Evolutionary conservation across 2,888 invertebrate species (phyloP), one percentile per base, ranked within the genome.

Genomic region (Candidula unifasciata): DNA sequence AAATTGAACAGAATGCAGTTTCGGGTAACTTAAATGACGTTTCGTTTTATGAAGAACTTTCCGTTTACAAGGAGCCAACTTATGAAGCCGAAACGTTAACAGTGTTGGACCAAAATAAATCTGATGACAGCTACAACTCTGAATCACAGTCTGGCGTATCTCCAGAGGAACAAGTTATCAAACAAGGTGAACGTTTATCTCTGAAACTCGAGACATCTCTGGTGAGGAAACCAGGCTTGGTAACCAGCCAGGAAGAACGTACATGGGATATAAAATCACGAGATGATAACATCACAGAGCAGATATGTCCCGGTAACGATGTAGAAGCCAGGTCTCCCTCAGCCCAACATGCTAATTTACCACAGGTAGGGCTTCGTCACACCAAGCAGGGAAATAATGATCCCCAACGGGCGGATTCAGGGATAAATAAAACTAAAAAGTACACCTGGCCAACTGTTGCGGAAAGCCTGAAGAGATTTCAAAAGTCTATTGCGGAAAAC

Each of bases 371-470:
- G 21, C 27, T 18, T 64, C 30, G 0, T 16, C 64, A 35, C n/a
- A n/a, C 24, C 2, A 30, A 54, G 37, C 52, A 27, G 27, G n/a
- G 33, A 6, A 27, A 30, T 10, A 33, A 37, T 27, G 64, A 35
- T 0, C 57, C 30, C 3, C 27, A 44, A 21, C 33, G 16, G 27
- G 24, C n/a, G 18, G 82, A 60, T 6, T 21, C 3, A 27, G 76
- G 74, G 10, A 73, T 74, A 24, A 52, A 52, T 16, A 80, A 80
- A 64, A 30, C 80, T 16, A 80, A 80, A 73, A 80, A 76, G 57
- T 66, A 80, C 35, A 54, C 84, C 16, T 84, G 84, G 84, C 80
- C 84, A 18, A 84, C 84, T 24, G 84, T 84, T 10, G 84, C 84
- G 0, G 80, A 84, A 44, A 84, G 84, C 44, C 84, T 84, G n/a